Conservation (phyloP, 2,113 vertebrate genomes). For the Pelecanus crispus region DNA sequence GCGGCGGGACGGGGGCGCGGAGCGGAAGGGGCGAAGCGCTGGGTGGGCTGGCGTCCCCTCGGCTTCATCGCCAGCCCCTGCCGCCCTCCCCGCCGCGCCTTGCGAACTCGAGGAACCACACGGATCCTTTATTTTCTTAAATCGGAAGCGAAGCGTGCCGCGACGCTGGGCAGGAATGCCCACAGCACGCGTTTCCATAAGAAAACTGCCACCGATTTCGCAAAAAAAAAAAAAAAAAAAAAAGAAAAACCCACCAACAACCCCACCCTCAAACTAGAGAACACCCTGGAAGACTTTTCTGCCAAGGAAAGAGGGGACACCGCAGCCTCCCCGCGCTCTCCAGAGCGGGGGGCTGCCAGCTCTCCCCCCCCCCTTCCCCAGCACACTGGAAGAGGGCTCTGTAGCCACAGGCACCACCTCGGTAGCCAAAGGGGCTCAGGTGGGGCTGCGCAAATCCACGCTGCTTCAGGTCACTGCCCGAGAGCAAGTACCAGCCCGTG, state of each 20-base stretch:
- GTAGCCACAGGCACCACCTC: too few species aligned
- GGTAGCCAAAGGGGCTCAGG: neutral
- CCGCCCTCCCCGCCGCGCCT: too few species aligned
- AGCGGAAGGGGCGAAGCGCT: too few species aligned
- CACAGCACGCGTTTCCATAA: neutral
- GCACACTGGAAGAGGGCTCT: neutral
- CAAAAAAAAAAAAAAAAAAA: too few species aligned
- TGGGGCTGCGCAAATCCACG: accelerated
- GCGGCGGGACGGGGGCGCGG: neutral
- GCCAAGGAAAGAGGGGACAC: too few species aligned
- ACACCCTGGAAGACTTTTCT: neutral
- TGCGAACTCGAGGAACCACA: neutral
- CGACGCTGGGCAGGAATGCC: neutral
- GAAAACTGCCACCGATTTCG: neutral
- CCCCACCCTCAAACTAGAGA: neutral
- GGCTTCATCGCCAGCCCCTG: too few species aligned
- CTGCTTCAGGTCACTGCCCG: neutral
- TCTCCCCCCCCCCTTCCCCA: too few species aligned
- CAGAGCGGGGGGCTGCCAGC: too few species aligned
- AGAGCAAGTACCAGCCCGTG: accelerated
- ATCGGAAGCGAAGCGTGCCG: neutral
- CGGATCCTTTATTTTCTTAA: too few species aligned
- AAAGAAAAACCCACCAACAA: neutral
- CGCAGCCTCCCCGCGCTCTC: accelerated
- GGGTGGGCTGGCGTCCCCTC: too few species aligned